Percentiles rank a stretch among this genome's conserved stretches.
Evolutionary conservation across 2,113 vertebrate genomes (phyloP).

Genomic region (Apodemus sylvaticus): DNA sequence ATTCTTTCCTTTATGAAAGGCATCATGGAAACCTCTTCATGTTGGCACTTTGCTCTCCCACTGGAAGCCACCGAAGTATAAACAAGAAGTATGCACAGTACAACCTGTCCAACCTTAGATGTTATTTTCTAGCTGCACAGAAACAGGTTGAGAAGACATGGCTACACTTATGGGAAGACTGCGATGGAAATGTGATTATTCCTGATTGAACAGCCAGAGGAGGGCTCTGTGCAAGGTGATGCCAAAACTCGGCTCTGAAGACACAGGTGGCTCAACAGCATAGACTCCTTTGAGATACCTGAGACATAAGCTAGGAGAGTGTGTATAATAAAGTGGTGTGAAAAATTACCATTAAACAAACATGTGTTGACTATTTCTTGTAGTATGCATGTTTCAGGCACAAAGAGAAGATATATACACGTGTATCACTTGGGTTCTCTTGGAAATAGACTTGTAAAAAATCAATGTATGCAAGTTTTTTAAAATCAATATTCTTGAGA

Average conservation of each 20-base stretch:
- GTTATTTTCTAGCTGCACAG: neutral
- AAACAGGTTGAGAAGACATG: neutral
- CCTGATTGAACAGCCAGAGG: neutral
- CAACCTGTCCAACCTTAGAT: neutral
- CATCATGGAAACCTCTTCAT: neutral
- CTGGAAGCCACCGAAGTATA: neutral
- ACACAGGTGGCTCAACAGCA: neutral
- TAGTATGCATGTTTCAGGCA: neutral
- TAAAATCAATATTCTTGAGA: neutral
- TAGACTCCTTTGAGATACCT: neutral
- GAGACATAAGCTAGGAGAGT: neutral
- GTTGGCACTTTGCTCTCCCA: neutral
- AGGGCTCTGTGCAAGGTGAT: neutral
- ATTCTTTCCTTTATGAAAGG: no score
- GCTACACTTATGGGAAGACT: neutral
- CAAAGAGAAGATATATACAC: neutral
- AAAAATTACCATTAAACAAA: neutral
- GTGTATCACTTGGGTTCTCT: neutral
- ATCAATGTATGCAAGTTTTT: neutral
- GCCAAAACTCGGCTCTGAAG: neutral
- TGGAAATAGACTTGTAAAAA: neutral
- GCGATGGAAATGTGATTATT: neutral
- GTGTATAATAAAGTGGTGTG: neutral
- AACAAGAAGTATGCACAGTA: neutral
- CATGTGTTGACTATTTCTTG: slow-evolving; percentile 1